phyloP scores from a whole-genome alignment of 2,888 invertebrate genomes.

The Melanophora roralis region DNA sequence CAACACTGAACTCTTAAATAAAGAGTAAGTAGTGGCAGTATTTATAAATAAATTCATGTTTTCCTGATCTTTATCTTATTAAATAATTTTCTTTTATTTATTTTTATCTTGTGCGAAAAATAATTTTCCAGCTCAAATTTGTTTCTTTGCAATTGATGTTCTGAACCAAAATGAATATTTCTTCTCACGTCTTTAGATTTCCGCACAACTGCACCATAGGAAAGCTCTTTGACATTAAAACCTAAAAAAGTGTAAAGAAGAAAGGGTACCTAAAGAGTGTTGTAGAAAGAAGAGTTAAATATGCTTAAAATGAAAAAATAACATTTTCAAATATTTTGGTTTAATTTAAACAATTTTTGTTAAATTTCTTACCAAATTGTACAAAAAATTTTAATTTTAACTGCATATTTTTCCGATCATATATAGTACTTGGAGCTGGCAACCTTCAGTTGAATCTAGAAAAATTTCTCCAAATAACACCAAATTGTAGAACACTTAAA shows the following conservation, averaged over 20 bases:
- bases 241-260: not conserved
- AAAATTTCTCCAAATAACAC: not conserved
- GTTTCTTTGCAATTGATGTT: constrained; percentile 1
- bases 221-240: constrained; percentile 40
- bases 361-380: too few species aligned
- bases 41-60: constrained; percentile 36
- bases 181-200: constrained; percentile 58
- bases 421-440: too few species aligned
- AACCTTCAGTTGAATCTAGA: not conserved
- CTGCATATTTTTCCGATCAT: too few species aligned
- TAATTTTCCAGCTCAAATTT: constrained; percentile 41
- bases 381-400: too few species aligned
- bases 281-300: not conserved
- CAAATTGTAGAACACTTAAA: not conserved
- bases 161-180: constrained; percentile 45
- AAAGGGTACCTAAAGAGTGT: not conserved
- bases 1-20: not conserved
- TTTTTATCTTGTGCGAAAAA: constrained; percentile 37
- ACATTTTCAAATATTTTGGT: too few species aligned
- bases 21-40: not conserved
- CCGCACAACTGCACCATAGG: constrained; percentile 55
- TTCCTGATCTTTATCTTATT: constrained; percentile 54
- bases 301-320: too few species aligned
- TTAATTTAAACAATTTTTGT: too few species aligned
- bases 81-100: constrained; percentile 51